Percentiles rank a stretch among this genome's conserved stretches.
Conservation (phyloP, 2,888 invertebrate genomes). For the Patella depressa region DNA sequence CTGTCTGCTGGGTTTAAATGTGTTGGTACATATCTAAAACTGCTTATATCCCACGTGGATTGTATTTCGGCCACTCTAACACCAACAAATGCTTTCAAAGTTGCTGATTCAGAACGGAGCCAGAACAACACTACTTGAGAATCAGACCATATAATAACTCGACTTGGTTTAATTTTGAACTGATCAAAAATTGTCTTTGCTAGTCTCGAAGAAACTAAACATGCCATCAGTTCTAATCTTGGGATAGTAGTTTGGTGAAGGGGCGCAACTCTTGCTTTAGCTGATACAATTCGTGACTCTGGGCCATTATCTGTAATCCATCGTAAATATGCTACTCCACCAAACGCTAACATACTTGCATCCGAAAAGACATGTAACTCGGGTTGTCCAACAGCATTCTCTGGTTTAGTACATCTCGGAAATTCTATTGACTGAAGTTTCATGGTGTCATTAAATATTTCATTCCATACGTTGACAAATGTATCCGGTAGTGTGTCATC, state of each 20-base stretch:
- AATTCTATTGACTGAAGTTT: neutral
- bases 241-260: conserved; percentile 23
- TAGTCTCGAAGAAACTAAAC: conserved; percentile 18
- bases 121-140: conserved; percentile 18
- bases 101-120: conserved; percentile 19
- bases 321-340: conserved; percentile 17
- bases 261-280: conserved; percentile 27
- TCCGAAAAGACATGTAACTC: conserved; percentile 24
- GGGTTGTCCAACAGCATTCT: conserved; percentile 8
- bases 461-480: neutral
- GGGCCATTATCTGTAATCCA: neutral
- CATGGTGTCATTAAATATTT: neutral
- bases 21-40: conserved; percentile 20
- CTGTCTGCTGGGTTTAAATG: conserved; percentile 22
- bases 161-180: conserved; percentile 11
- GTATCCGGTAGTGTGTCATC: conserved; percentile 8
- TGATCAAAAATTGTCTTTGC: conserved; percentile 20
- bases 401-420: conserved; percentile 21
- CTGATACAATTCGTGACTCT: conserved; percentile 11
- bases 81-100: conserved; percentile 13
- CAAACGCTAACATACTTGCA: conserved; percentile 19
- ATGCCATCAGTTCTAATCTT: conserved; percentile 25
- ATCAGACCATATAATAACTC: conserved; percentile 13
- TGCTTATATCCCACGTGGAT: neutral
- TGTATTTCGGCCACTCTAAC: conserved; percentile 21